Conservation (phyloP, 1,140 invertebrate genomes). For the Tachypleus tridentatus region DNA sequence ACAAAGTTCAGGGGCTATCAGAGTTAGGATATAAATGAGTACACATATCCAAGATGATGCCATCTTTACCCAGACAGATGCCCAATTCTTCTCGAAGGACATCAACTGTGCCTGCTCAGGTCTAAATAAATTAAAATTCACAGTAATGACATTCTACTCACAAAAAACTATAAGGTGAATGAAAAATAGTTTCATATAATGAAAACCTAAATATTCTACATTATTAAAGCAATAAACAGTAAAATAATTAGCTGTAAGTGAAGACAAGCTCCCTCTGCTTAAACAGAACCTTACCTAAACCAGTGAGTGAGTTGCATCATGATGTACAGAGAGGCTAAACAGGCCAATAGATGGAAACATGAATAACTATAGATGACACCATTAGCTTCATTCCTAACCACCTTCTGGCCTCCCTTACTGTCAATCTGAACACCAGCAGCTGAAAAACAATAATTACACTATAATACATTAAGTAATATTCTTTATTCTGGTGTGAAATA, state of each 20-base stretch:
- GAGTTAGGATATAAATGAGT: slow-evolving; percentile 24
- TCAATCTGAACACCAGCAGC: slow-evolving; percentile 13
- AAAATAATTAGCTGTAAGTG: no score
- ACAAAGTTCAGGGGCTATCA: slow-evolving; percentile 19
- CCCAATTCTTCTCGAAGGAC: slow-evolving; percentile 27
- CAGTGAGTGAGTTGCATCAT: slow-evolving; percentile 42
- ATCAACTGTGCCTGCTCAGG: slow-evolving; percentile 24
- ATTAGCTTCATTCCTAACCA: slow-evolving; percentile 34
- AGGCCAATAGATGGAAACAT: slow-evolving; percentile 38
- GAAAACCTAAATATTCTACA: no score
- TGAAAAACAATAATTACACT: slow-evolving; percentile 5
- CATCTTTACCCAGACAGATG: slow-evolving; percentile 30
- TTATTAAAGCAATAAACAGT: no score
- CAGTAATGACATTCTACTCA: no score
- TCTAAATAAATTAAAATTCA: slow-evolving; percentile 8
- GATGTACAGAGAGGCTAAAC: slow-evolving; percentile 35
- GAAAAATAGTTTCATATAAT: no score
- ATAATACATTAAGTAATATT: no score
- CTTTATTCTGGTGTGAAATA: no score
- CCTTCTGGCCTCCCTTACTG: slow-evolving; percentile 32
- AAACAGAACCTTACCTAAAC: slow-evolving; percentile 32
- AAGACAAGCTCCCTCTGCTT: no score
- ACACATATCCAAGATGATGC: slow-evolving; percentile 27
- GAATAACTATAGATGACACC: slow-evolving; percentile 35
- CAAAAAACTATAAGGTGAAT: no score